Evolutionary conservation across 2,888 invertebrate genomes (phyloP).

Genomic region (Heliothis peltigera): DNA sequence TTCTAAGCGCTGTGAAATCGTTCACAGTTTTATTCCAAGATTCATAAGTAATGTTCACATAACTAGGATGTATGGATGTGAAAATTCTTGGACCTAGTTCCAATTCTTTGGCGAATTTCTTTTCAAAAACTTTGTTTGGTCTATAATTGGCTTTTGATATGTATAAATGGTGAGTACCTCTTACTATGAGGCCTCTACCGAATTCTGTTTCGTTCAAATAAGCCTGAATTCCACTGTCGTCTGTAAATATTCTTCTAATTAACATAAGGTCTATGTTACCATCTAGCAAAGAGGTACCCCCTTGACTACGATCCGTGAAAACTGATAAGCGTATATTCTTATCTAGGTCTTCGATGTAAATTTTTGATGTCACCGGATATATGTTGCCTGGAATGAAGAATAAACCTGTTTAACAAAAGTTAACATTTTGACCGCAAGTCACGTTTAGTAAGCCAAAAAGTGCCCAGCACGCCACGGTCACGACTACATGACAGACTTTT

Average conservation of each 20-base stretch:
- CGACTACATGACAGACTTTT: too few species aligned
- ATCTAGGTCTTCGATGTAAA: constrained; percentile 91
- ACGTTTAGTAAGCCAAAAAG: too few species aligned
- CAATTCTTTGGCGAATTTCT: constrained; percentile 79
- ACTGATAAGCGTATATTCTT: constrained; percentile 88
- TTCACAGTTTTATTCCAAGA: constrained; percentile 81
- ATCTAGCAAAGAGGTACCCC: constrained; percentile 93
- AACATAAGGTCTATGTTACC: constrained; percentile 95
- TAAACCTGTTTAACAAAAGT: too few species aligned
- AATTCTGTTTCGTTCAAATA: constrained; percentile 72
- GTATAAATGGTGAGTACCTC: constrained; percentile 78
- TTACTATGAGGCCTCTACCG: constrained; percentile 61
- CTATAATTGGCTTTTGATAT: constrained; percentile 72
- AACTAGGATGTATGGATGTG: constrained; percentile 46
- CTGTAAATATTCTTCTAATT: constrained; percentile 94
- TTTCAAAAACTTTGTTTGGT: constrained; percentile 77
- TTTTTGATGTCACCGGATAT: constrained; percentile 96
- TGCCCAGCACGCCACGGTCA: too few species aligned
- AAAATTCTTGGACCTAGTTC: constrained; percentile 70
- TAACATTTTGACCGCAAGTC: too few species aligned
- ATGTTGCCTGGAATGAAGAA: constrained; percentile 92
- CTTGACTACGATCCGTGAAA: constrained; percentile 94
- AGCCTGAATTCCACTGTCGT: constrained; percentile 90
- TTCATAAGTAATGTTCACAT: constrained; percentile 14
- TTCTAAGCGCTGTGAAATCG: constrained; percentile 84